Evolutionary conservation across 1,140 invertebrate species (phyloP), one percentile per base, ranked within the genome.

Genomic region (Drosophila obscura): DNA sequence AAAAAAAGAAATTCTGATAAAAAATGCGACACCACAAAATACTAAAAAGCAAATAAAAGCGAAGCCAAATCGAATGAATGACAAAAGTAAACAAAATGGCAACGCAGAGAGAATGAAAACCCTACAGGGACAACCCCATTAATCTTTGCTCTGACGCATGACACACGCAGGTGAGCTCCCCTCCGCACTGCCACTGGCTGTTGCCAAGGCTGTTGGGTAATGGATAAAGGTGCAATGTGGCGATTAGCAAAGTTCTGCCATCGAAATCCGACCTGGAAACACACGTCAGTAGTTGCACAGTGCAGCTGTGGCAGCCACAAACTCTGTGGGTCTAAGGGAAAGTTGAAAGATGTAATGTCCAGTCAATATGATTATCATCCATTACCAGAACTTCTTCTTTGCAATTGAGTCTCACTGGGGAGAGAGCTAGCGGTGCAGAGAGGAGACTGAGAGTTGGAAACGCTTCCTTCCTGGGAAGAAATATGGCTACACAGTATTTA

Each of bases 111-210:
- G 35, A 74, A 65, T 58, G 50, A 74, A 82, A 82, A 56, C 79
- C 79, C 46, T 62, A 78, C 60, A 60, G 46, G 56, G 62, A 81
- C 77, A 72, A 24, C 3, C 68, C 80, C 80, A 82, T 82, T 82
- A 82, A 82, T 82, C 79, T 82, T 81, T 66, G 63, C 68, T 74
- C 66, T 82, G 79, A 78, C 75, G 79, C 73, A 73, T 67, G 41
- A 62, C 41, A 28, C 53, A 69, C 53, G n/a, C 64, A 62, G 52
- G 59, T 66, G 65, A 55, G 52, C 9, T 11, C 1, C 8, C 8
- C 9, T 35, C 0, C 16, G 0, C 19, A 19, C 19, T 1, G 19
- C 19, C 19, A 19, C 2, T 35, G 31, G 28, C 28, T 7, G 28
- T 28, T 31, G 28, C 26, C 26, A 49, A 64, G 51, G 51, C 45